Percentiles rank a stretch among this genome's conserved stretches.
phyloP scores from a whole-genome alignment of 2,797 vertebrate species.

The Tenualosa ilisha region DNA sequence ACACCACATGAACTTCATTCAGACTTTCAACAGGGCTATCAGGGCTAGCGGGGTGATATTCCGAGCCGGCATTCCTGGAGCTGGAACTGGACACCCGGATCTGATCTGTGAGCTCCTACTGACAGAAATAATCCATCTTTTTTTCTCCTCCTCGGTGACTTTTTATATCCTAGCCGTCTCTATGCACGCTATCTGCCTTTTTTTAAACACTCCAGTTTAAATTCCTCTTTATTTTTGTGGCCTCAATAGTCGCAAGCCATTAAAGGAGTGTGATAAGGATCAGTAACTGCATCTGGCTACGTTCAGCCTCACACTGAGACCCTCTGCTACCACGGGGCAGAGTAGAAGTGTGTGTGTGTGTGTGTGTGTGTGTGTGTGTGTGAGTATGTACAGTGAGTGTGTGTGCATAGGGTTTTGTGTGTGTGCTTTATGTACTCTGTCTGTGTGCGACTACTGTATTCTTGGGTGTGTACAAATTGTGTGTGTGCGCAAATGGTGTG shows the following conservation, averaged over 20 bases:
- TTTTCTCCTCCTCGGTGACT: neutral
- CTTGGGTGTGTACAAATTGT: neutral
- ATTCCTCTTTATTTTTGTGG: conserved; percentile 35
- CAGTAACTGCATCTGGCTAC: conserved; percentile 18
- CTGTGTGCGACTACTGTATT: neutral
- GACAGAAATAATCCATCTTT: conserved; percentile 47
- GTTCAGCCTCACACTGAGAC: conserved; percentile 34
- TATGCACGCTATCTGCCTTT: conserved; percentile 32
- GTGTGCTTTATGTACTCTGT: neutral
- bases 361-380: neutral
- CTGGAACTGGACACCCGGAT: conserved; percentile 24
- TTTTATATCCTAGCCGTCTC: conserved; percentile 35
- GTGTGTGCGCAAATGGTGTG: neutral
- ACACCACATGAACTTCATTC: neutral
- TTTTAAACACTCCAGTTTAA: conserved; percentile 13
- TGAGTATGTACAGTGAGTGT: neutral
- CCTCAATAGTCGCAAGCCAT: conserved; percentile 37
- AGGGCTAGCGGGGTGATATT: conserved; percentile 5
- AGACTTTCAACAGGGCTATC: conserved; percentile 1
- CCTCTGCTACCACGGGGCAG: conserved; percentile 20
- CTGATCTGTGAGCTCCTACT: conserved; percentile 20
- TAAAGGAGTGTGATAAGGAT: conserved; percentile 39
- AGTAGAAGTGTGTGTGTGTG: conserved; percentile 31
- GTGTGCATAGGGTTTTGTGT: neutral
- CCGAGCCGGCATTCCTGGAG: neutral